Percentiles rank a stretch among this genome's conserved stretches.
Evolutionary conservation across 35 echinoderm and acorn worm species (phyloP).

Genomic region (Apostichopus parvimensis): DNA sequence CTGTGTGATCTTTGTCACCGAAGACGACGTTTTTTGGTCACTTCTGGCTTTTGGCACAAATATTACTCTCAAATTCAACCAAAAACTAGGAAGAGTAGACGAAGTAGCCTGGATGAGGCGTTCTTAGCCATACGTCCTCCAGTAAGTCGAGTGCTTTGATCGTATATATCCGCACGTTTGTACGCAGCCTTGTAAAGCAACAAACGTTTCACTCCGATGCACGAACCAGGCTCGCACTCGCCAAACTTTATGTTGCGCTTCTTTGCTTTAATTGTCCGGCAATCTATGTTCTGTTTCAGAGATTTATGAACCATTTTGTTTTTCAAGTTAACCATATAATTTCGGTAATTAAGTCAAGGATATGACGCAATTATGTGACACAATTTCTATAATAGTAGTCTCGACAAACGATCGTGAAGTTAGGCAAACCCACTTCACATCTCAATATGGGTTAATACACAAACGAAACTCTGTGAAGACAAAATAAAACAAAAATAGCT

Average conservation of each 20-base stretch:
- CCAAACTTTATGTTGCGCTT: background rate
- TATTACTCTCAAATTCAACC: constrained; percentile 53
- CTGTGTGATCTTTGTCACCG: constrained; percentile 91
- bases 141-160: constrained; percentile 35
- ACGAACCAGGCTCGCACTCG: background rate
- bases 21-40: constrained; percentile 78
- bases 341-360: no score
- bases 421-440: no score
- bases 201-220: constrained; percentile 6
- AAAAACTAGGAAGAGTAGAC: constrained; percentile 34
- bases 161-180: constrained; percentile 24
- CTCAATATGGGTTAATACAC: no score
- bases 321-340: no score
- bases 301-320: no score
- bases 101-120: constrained; percentile 95
- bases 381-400: no score
- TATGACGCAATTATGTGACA: no score
- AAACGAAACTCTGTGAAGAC: no score
- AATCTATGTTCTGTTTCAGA: background rate
- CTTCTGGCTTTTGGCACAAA: constrained; percentile 93
- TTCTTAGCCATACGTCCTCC: constrained; percentile 64
- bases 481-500: no score
- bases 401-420: no score
- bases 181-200: background rate
- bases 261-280: background rate